Conservation (phyloP, 2,888 invertebrate species). For the Allygus modestus region DNA sequence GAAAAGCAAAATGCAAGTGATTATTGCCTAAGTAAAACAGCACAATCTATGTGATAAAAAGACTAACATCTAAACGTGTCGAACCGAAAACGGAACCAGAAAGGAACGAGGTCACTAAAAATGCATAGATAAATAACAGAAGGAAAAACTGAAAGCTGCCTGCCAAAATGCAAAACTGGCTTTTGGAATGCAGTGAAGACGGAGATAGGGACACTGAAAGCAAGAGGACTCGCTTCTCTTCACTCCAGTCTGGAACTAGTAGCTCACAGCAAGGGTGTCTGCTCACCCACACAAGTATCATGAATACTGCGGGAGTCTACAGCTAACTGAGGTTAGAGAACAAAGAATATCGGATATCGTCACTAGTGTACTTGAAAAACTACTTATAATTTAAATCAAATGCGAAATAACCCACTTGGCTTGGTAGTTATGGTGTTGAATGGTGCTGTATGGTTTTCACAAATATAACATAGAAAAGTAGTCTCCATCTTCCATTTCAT, state of each 20-base stretch:
- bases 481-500: too few species aligned
- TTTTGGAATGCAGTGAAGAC: constrained; percentile 56
- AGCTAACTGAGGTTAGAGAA: too few species aligned
- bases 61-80: constrained; percentile 53
- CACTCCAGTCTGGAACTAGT: constrained; percentile 19
- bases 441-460: too few species aligned
- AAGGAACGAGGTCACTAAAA: constrained; percentile 47
- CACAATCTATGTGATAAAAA: constrained; percentile 49
- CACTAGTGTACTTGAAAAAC: too few species aligned
- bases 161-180: constrained; percentile 60
- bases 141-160: constrained; percentile 58
- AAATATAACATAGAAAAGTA: too few species aligned
- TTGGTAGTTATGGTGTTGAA: too few species aligned
- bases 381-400: too few species aligned
- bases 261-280: constrained; percentile 45
- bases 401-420: too few species aligned
- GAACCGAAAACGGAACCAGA: constrained; percentile 56
- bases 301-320: background rate
- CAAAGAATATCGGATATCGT: too few species aligned
- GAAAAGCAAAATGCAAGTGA: constrained; percentile 61
- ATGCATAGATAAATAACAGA: constrained; percentile 36
- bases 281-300: constrained; percentile 13
- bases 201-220: constrained; percentile 61
- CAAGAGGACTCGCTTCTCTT: constrained; percentile 43
- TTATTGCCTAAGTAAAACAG: constrained; percentile 48